Evolutionary conservation across 2,113 vertebrate species (phyloP).

Genomic region (Esox niger): DNA sequence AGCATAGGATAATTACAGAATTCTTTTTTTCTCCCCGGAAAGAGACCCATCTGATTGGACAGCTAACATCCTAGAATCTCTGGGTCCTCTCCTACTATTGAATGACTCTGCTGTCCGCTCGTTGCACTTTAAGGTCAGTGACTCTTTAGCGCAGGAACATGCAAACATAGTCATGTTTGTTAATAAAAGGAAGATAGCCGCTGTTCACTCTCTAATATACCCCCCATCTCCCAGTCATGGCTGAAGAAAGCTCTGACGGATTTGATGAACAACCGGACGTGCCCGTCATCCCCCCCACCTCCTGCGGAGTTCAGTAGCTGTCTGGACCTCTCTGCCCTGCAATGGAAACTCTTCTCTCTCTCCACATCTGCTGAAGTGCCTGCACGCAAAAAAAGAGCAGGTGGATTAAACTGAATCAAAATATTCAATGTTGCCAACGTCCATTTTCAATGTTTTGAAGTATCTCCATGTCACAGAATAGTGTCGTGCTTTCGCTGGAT

Average conservation of each 20-base stretch:
- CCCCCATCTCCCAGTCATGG: conserved; percentile 48
- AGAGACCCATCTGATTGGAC: conserved; percentile 66
- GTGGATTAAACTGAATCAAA: neutral
- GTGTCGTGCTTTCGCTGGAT: no score
- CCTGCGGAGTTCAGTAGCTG: neutral
- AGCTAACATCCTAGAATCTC: conserved; percentile 40
- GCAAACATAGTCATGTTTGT: neutral
- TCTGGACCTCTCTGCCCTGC: conserved; percentile 1
- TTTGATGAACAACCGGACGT: conserved; percentile 23
- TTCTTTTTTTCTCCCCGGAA: neutral
- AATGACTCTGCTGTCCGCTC: conserved; percentile 36
- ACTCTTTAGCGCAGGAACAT: neutral
- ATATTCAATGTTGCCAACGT: no score
- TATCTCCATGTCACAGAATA: no score
- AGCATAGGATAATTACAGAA: neutral
- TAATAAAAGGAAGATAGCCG: no score
- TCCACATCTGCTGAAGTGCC: neutral
- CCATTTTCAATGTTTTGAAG: no score
- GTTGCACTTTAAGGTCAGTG: conserved; percentile 58
- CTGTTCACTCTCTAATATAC: neutral
- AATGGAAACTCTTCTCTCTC: conserved; percentile 10
- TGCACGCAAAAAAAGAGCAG: neutral
- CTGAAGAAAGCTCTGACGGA: conserved; percentile 53
- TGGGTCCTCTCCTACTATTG: conserved; percentile 57
- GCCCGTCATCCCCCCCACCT: neutral